Evolutionary conservation across 1,140 invertebrate species (phyloP), one percentile per base, ranked within the genome.

Genomic region (Lepidurus apus): DNA sequence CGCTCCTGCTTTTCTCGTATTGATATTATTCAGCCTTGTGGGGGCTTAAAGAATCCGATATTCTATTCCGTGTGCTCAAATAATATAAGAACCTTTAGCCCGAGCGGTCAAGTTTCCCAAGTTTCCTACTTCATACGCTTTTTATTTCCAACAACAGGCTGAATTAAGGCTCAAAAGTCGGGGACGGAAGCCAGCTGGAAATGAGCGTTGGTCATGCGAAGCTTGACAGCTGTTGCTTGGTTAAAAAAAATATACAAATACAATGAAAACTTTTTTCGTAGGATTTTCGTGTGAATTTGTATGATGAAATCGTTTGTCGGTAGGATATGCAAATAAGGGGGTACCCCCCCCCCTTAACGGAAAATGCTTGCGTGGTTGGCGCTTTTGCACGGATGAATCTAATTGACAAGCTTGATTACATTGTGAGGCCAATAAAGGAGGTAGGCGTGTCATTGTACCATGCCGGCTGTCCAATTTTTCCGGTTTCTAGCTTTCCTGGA

Each of bases 161-260:
- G 13, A 65, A 65, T 65, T 65, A 21, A 13, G 53, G 53, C n/a
- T 65, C 53, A 34, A 65, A 65, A 13, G 8, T 17, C 13, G 21
- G 53, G 53, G 53, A 65, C 53, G 53, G 21, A 65, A 65, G 53
- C 53, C 53, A 65, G 17, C 53, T 65, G 53, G 53, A 65, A 65
- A 65, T 65, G 53, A 65, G 53, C 53, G 53, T 9, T 65, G 53
- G 13, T 65, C 45, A 17, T 17, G 13, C 53, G 21, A 13, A 65
- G n/a, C 53, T 65, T 65, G 53, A 65, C 53, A 65, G 53, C 53
- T 65, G 53, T 65, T 65, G 53, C 53, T 65, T 65, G 53, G 13
- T 7, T 17, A 17, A 1, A n/a, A 17, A 10, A 65, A n/a, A 65
- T 65, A 13, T n/a, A 65, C 53, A 13, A 13, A 17, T 21, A 65